Evolutionary conservation across 1,140 invertebrate species (phyloP).

Genomic region (Battus philenor): DNA sequence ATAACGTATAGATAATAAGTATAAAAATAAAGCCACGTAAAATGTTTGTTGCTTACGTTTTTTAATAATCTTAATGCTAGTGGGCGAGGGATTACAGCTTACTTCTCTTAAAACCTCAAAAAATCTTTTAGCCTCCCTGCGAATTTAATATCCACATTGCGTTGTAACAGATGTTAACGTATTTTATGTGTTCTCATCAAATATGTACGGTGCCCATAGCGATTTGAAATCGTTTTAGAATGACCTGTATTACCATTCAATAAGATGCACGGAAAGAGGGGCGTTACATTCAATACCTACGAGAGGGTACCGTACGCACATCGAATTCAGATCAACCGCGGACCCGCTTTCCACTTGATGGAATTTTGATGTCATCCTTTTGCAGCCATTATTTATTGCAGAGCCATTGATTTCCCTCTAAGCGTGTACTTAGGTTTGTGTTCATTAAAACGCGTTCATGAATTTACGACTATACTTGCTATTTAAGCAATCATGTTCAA

Average conservation of each 20-base stretch:
- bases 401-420: slow-evolving; percentile 29
- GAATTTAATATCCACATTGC: slow-evolving; percentile 16
- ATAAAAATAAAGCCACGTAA: too few species aligned
- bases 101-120: slow-evolving; percentile 10
- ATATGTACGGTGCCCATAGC: slow-evolving; percentile 13
- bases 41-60: too few species aligned
- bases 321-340: slow-evolving; percentile 52
- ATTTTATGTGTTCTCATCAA: slow-evolving; percentile 18
- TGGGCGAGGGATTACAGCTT: slow-evolving; percentile 2
- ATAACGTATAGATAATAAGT: too few species aligned
- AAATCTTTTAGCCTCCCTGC: slow-evolving; percentile 9
- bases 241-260: slow-evolving; percentile 17
- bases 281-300: slow-evolving; percentile 15
- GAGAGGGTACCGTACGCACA: slow-evolving; percentile 36
- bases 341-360: slow-evolving; percentile 38
- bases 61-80: slow-evolving; percentile 5
- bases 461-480: too few species aligned
- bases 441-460: too few species aligned
- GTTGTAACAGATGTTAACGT: slow-evolving; percentile 17
- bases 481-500: too few species aligned
- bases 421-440: slow-evolving; percentile 15
- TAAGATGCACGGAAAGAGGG: slow-evolving; percentile 12
- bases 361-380: slow-evolving; percentile 51
- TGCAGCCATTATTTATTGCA: slow-evolving; percentile 34
- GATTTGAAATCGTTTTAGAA: slow-evolving; percentile 12